phyloP scores from a whole-genome alignment of 1,140 invertebrate genomes.

The Habropoda laboriosa region DNA sequence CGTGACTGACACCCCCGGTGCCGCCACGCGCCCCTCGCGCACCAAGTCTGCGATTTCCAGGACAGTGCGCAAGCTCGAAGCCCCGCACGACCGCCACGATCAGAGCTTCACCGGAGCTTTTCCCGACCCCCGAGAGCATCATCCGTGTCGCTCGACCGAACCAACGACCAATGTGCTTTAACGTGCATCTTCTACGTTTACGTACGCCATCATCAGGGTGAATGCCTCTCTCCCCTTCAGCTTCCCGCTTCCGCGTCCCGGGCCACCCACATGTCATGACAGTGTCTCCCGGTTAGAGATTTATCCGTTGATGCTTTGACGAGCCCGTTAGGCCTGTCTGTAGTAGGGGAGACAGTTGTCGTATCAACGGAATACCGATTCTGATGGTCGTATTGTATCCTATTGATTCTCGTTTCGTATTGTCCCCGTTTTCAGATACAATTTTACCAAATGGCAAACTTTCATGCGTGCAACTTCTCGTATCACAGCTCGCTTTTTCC shows the following conservation, averaged over 20 bases:
- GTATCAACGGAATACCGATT: background rate
- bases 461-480: too few species aligned
- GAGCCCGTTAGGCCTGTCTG: background rate
- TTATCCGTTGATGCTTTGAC: background rate
- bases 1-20: constrained; percentile 80
- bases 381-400: background rate
- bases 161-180: constrained; percentile 47
- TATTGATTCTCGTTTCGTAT: background rate
- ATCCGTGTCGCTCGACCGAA: constrained; percentile 33
- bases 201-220: constrained; percentile 42
- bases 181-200: constrained; percentile 21
- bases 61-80: constrained; percentile 57
- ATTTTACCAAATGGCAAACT: too few species aligned
- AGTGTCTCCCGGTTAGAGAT: background rate
- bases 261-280: background rate
- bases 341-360: background rate
- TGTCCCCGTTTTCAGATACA: too few species aligned
- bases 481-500: too few species aligned
- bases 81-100: constrained; percentile 53
- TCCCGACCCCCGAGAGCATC: constrained; percentile 54
- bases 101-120: constrained; percentile 49
- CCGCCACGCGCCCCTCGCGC: constrained; percentile 71
- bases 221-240: constrained; percentile 22
- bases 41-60: constrained; percentile 53
- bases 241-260: background rate